Evolutionary conservation across 2,888 invertebrate species (phyloP).

Genomic region (Taenaris catops): DNA sequence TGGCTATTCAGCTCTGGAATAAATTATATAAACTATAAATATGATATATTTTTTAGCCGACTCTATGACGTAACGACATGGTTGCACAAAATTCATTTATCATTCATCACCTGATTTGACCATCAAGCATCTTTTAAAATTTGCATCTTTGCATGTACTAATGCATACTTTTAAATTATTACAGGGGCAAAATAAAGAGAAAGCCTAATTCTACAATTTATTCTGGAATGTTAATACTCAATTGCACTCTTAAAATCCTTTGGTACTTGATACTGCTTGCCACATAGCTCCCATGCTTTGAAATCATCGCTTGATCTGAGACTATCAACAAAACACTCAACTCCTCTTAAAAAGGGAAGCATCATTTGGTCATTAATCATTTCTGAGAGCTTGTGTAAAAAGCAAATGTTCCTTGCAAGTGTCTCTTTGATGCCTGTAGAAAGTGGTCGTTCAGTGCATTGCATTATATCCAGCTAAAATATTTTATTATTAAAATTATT

Average conservation of each 20-base stretch:
- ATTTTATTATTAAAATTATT: not conserved
- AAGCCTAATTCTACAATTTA: constrained; percentile 37
- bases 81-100: no score
- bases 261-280: constrained; percentile 61
- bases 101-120: no score
- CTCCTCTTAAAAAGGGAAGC: constrained; percentile 63
- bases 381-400: constrained; percentile 64
- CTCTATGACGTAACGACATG: no score
- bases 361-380: constrained; percentile 64
- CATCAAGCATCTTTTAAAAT: no score
- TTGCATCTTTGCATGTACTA: no score
- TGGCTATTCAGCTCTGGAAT: no score
- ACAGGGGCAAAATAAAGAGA: constrained; percentile 23
- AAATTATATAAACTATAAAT: no score
- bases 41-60: no score
- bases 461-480: constrained; percentile 59
- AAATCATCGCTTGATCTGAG: constrained; percentile 65
- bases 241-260: constrained; percentile 69
- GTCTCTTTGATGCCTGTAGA: constrained; percentile 55
- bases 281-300: constrained; percentile 69
- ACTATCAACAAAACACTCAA: constrained; percentile 63
- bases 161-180: not conserved
- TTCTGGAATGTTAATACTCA: constrained; percentile 64
- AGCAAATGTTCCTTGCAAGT: constrained; percentile 64
- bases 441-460: constrained; percentile 65